Evolutionary conservation across 1,140 invertebrate genomes (phyloP).

Genomic region (Scaptodrosophila lebanonensis): DNA sequence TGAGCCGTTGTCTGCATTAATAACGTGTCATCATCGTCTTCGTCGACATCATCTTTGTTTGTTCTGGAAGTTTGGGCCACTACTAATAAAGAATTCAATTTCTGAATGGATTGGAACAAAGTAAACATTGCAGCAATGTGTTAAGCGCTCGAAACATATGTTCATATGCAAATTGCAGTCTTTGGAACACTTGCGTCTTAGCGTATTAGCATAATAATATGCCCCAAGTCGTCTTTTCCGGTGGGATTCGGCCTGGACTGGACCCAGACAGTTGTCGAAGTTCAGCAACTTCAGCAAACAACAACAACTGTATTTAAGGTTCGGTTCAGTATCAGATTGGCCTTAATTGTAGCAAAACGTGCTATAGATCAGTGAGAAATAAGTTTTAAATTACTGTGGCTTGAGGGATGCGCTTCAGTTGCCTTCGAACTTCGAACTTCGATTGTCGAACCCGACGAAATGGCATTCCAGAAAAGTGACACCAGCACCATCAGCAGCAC

Average conservation of each 20-base stretch:
- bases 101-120: background rate
- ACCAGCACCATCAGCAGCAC: conserved; percentile 15
- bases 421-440: too few species aligned
- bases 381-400: too few species aligned
- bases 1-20: conserved; percentile 46
- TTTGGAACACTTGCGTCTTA: conserved; percentile 23
- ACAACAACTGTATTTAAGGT: too few species aligned
- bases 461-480: too few species aligned
- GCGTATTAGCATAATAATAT: conserved; percentile 33
- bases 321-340: too few species aligned
- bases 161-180: conserved; percentile 39
- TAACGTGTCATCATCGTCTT: conserved; percentile 72
- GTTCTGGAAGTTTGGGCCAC: conserved; percentile 37
- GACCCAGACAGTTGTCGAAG: background rate
- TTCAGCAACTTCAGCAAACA: too few species aligned
- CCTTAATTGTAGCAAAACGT: too few species aligned
- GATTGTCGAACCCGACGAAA: too few species aligned
- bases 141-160: conserved; percentile 44
- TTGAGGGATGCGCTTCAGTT: too few species aligned
- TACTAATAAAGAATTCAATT: conserved; percentile 9
- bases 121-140: conserved; percentile 30
- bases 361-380: too few species aligned
- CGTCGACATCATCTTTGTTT: conserved; percentile 67
- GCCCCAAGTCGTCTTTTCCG: conserved; percentile 14
- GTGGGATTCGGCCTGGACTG: too few species aligned